Evolutionary conservation across 2,113 vertebrate genomes (phyloP).

Genomic region (Poeciliopsis retropinna): DNA sequence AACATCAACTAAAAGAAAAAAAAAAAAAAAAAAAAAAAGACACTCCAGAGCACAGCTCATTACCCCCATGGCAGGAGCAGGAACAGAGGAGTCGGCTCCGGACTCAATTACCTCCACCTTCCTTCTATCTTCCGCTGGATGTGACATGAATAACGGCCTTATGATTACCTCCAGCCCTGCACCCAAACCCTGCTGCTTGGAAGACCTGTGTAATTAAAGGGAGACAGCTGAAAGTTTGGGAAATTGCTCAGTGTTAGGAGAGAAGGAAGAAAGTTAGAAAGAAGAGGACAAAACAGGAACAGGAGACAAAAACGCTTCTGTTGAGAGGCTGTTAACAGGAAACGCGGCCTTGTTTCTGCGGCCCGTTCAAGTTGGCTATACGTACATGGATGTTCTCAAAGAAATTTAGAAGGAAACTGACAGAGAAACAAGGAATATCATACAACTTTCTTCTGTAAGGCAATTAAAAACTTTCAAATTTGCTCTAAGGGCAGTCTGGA

Average conservation of each 20-base stretch:
- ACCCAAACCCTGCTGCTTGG: slow-evolving; percentile 43
- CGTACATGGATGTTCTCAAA: too few relatives aligned
- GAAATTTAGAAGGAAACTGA: too few relatives aligned
- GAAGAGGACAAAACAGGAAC: slow-evolving; percentile 43
- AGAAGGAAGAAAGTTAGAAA: slow-evolving; percentile 22
- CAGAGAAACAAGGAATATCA: too few relatives aligned
- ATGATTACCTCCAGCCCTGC: slow-evolving; percentile 51
- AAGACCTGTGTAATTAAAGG: slow-evolving; percentile 61
- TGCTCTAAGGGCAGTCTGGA: too few relatives aligned
- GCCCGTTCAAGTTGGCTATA: neutral
- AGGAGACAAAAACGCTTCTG: neutral
- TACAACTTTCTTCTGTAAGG: too few relatives aligned
- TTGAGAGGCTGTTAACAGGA: too few relatives aligned
- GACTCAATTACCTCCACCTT: slow-evolving; percentile 59
- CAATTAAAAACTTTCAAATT: too few relatives aligned
- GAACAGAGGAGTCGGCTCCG: slow-evolving; percentile 24
- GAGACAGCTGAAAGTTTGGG: slow-evolving; percentile 45
- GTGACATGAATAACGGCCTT: slow-evolving; percentile 61
- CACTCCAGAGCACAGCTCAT: slow-evolving; percentile 27
- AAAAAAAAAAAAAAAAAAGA: neutral
- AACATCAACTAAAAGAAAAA: slow-evolving; percentile 25
- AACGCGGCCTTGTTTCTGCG: too few relatives aligned
- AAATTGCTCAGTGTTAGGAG: slow-evolving; percentile 45
- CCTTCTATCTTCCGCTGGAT: slow-evolving; percentile 34
- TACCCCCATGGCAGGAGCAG: slow-evolving; percentile 38